Conservation (phyloP, 2,888 invertebrate species). For the Eristalis arbustorum region DNA sequence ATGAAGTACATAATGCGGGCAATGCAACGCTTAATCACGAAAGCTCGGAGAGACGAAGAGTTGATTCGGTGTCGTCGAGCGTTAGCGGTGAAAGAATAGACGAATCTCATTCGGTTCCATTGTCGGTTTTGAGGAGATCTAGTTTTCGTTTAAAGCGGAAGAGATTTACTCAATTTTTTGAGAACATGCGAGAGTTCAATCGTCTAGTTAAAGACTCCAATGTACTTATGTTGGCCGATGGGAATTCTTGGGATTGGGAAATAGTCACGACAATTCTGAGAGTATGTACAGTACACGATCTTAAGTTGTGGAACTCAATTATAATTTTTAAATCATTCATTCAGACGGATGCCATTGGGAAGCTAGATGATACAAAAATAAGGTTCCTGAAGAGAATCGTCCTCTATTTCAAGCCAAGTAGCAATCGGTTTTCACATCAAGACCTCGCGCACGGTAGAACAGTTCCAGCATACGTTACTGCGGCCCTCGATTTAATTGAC, state of each 20-base stretch:
- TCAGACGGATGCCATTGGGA: constrained; percentile 81
- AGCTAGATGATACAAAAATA: constrained; percentile 85
- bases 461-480: constrained; percentile 78
- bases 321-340: not conserved
- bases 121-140: constrained; percentile 75
- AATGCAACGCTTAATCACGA: constrained; percentile 39
- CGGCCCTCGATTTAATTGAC: constrained; percentile 79
- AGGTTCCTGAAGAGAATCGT: constrained; percentile 88
- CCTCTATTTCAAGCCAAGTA: constrained; percentile 92
- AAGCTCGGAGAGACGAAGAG: constrained; percentile 79
- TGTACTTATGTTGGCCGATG: constrained; percentile 90
- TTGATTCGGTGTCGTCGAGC: constrained; percentile 81
- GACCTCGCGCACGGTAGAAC: constrained; percentile 83
- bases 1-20: constrained; percentile 32
- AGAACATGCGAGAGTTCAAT: constrained; percentile 83
- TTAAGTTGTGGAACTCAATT: not conserved
- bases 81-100: constrained; percentile 73
- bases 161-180: constrained; percentile 82
- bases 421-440: constrained; percentile 92
- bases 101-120: constrained; percentile 77
- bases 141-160: constrained; percentile 78
- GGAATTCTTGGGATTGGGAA: constrained; percentile 95
- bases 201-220: constrained; percentile 89
- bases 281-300: constrained; percentile 80
- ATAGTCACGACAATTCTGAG: constrained; percentile 91